Evolutionary conservation across 2,113 vertebrate species (phyloP).

Genomic region (Pygoscelis adeliae): DNA sequence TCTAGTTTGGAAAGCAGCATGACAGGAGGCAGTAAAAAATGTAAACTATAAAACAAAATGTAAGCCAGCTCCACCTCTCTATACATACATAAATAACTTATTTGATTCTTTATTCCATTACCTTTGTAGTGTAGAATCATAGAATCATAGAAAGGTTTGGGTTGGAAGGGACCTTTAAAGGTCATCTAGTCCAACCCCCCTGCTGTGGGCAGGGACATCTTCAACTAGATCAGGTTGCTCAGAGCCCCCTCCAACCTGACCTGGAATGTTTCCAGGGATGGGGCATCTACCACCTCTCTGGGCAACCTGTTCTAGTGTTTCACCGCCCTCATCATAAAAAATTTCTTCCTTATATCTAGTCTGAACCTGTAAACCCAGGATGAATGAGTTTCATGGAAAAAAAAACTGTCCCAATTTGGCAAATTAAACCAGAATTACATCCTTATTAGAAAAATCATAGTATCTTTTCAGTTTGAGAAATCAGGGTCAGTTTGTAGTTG

Average conservation of each 20-base stretch:
- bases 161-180: not conserved
- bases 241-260: not conserved
- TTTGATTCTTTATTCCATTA: not conserved
- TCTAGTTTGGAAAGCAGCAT: not conserved
- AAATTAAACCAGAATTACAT: not conserved
- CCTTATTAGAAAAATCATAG: not conserved
- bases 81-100: not conserved
- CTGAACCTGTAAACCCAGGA: not conserved
- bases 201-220: not conserved
- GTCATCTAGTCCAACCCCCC: not conserved
- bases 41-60: not conserved
- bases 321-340: not conserved
- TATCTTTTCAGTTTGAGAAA: not conserved
- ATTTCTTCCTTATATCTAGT: not conserved
- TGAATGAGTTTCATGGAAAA: not conserved
- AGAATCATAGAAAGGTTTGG: not conserved
- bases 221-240: not conserved
- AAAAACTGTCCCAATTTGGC: not conserved
- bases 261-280: not conserved
- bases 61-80: not conserved
- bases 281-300: not conserved
- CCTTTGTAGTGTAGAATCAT: not conserved
- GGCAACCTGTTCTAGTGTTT: not conserved
- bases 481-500: not conserved
- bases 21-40: not conserved